Evolutionary conservation across 2,113 vertebrate species (phyloP).

Genomic region (Athene cunicularia): DNA sequence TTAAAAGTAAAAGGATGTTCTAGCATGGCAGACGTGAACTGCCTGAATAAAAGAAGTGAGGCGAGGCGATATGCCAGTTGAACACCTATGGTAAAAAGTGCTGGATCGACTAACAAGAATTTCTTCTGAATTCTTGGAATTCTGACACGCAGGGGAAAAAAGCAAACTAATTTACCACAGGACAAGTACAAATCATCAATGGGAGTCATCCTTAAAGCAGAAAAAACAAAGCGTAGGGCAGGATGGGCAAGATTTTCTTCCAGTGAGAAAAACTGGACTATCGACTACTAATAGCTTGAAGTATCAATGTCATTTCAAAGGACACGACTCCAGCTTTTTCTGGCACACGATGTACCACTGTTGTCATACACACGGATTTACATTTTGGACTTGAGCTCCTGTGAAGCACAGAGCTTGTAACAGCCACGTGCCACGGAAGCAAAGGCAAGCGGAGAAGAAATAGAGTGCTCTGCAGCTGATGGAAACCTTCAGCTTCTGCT

Average conservation of each 20-base stretch:
- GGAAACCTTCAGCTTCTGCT: too few species aligned
- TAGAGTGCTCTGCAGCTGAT: background rate
- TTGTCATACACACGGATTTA: accelerated
- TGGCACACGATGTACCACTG: accelerated
- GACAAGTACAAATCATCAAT: background rate
- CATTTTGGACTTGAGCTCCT: too few species aligned
- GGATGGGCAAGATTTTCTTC: background rate
- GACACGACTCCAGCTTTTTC: background rate
- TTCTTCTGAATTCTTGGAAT: background rate
- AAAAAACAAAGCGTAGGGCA: background rate
- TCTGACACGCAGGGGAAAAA: background rate
- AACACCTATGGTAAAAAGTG: background rate
- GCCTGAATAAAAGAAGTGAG: background rate
- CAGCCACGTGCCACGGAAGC: background rate
- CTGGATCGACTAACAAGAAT: background rate
- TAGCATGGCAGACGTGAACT: background rate
- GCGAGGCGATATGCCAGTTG: background rate
- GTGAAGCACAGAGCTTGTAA: background rate
- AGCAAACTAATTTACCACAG: background rate
- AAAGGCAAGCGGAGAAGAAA: background rate
- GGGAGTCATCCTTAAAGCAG: background rate
- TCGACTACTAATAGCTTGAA: background rate
- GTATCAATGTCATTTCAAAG: background rate
- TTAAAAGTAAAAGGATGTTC: background rate
- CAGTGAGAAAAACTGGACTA: background rate